Percentiles rank a stretch among this genome's conserved stretches.
These are phyloP conservation scores for Sphinx pinastri DNA, from an alignment of 2,888 invertebrate genomes.

Conservation along the genomic window DNA sequence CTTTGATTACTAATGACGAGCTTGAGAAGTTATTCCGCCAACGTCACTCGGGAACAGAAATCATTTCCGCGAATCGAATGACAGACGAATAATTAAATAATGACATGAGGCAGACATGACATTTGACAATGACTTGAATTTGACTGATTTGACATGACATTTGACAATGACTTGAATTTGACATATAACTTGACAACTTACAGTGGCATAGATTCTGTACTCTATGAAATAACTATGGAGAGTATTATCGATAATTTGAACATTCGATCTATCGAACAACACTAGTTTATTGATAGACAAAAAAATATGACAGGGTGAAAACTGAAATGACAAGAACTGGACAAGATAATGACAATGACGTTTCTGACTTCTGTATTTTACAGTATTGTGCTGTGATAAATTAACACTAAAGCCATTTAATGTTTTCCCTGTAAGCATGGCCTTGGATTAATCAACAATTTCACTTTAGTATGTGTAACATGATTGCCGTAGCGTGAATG, in stretches of 20 bases:
- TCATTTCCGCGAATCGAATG: constrained; percentile 2
- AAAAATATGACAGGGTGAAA: no score
- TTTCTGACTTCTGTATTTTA: not conserved
- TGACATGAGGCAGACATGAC: not conserved
- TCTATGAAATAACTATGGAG: no score
- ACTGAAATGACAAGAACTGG: not conserved
- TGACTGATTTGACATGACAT: not conserved
- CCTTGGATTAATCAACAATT: constrained; percentile 23
- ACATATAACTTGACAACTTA: no score
- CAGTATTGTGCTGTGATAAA: constrained; percentile 19
- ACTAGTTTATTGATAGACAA: no score
- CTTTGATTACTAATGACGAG: no score
- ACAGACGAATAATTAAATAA: not conserved
- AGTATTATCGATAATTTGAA: no score
- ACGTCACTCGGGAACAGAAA: no score
- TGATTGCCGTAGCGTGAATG: constrained; percentile 22
- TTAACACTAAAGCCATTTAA: constrained; percentile 3
- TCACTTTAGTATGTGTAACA: constrained; percentile 14
- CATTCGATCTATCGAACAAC: no score
- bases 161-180: no score
- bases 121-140: not conserved
- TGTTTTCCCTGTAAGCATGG: constrained; percentile 25
- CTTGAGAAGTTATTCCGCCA: no score
- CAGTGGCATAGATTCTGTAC: no score
- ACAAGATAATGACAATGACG: not conserved